These are phyloP conservation scores for Ispidina picta DNA, from an alignment of 2,797 vertebrate genomes.

Conservation along the genomic window DNA sequence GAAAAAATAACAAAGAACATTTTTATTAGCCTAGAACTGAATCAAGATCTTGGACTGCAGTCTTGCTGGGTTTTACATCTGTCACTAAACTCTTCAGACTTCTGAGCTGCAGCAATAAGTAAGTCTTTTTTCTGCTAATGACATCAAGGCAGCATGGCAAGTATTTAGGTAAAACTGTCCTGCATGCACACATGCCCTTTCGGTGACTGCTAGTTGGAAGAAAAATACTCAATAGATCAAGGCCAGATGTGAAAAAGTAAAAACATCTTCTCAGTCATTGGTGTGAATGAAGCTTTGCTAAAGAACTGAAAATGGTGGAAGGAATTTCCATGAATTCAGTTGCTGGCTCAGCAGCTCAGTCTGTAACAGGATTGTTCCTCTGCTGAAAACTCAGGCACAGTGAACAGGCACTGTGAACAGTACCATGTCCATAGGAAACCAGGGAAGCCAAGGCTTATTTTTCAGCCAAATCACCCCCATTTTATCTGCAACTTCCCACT, in stretches of 20 bases:
- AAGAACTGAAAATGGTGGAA: not conserved
- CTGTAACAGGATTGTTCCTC: not conserved
- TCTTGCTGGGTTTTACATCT: not conserved
- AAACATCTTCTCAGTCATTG: conserved; percentile 22
- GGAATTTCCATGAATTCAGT: not conserved
- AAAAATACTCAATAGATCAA: not conserved
- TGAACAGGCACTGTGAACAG: not conserved
- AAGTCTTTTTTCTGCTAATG: not conserved
- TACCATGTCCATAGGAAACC: not conserved
- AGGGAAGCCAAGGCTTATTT: not conserved
- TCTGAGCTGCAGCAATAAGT: not conserved
- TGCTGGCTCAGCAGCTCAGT: not conserved
- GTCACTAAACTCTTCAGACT: not conserved
- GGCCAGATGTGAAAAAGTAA: conserved; percentile 28
- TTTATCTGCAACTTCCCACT: not conserved
- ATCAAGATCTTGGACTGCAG: not conserved
- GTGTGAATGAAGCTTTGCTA: not conserved
- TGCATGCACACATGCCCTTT: not conserved
- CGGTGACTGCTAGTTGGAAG: not conserved
- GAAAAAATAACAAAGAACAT: not conserved
- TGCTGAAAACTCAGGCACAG: not conserved
- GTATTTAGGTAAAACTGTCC: not conserved
- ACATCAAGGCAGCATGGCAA: not conserved
- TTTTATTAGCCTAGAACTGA: not conserved
- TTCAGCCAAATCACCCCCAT: not conserved